Evolutionary conservation across 1,140 invertebrate species (phyloP), one percentile per base, ranked within the genome.

Genomic region (Eufriesea mexicana): DNA sequence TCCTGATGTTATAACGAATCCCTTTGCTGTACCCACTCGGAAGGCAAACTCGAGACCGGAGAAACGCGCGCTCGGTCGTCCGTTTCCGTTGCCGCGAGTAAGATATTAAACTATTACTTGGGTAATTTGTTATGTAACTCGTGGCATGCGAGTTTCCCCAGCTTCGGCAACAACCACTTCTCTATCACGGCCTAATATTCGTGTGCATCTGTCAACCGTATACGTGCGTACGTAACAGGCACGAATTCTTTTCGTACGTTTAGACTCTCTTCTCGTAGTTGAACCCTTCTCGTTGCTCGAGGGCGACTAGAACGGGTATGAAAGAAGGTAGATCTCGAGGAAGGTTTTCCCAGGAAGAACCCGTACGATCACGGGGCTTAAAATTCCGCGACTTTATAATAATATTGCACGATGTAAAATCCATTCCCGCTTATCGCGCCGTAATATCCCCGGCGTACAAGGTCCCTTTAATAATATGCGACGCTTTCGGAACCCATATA

Each of bases 81-180:
- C 71, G 51, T 72, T 86, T 74, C 25, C 67, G 25, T n/a, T 49
- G 16, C 72, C 9, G 23, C 35, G n/a, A 75, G 64, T 28, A 83
- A 83, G 72, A 77, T 86, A 86, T 87, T 87, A 86, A 87, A 87
- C 76, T 84, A 80, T 87, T 87, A 80, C 85, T 68, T 55, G 55
- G 81, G 77, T 87, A 84, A 87, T 87, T 87, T 86, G 86, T 86
- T 87, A 86, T 57, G 47, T 54, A 78, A 79, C 61, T 81, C 35
- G 4, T 77, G 55, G 66, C 76, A 59, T 62, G 54, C 66, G 62
- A 79, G 78, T 86, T 79, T 55, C 70, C 66, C 64, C 62, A 87
- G 84, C 86, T 78, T 72, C 81, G 79, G 14, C 83, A 68, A 74
- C 76, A 84, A 84, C 28, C 62, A 16, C 51, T 35, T 54, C 79